Evolutionary conservation across 2,113 vertebrate species (phyloP), one percentile per base, ranked within the genome.

Genomic region (Spea bombifrons): DNA sequence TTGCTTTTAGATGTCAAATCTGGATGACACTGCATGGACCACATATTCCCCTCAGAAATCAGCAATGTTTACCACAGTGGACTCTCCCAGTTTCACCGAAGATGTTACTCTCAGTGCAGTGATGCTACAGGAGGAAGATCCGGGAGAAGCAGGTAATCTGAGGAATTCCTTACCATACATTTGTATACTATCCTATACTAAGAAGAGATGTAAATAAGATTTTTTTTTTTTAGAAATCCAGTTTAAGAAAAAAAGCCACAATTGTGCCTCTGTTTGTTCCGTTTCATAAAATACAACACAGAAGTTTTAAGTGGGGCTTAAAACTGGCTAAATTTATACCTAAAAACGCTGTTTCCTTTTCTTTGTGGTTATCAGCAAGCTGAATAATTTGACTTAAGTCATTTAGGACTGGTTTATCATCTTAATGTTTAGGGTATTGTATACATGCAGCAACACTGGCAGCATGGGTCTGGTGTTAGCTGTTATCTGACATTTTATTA

Each of bases 111-210:
- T 94, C 61, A 97, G 94, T 13, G 93, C 94, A 3, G 92, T 96
- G 0, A 89, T 99, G 77, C 79, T 99, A 52, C 92, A 91, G 83
- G 97, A 98, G 77, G 97, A 99, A 30, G 97, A 99, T 85, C 97
- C 96, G 1, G 96, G 97, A 75, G 96, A 98, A 86, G 91, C 95
- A 47, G 95, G 96, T 98, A 85, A 88, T 87, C 30, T 30, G 30
- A 30, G 30, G 30, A 30, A 30, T 30, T 30, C 30, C 30, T 30
- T 30, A 30, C 30, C 30, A 30, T 30, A 30, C 30, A 55, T 61
- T 66, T 0, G 50, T 3, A 12, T 7, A 53, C 7, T 10, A 68
- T 84, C 3, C 66, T 3, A 70, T 75, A 44, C 71, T 64, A 80
- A 81, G 8, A 43, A 47, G 30, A 30, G 30, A 30, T 30, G 30